phyloP scores from a whole-genome alignment of 2,797 vertebrate species.

The Zalophus californianus region DNA sequence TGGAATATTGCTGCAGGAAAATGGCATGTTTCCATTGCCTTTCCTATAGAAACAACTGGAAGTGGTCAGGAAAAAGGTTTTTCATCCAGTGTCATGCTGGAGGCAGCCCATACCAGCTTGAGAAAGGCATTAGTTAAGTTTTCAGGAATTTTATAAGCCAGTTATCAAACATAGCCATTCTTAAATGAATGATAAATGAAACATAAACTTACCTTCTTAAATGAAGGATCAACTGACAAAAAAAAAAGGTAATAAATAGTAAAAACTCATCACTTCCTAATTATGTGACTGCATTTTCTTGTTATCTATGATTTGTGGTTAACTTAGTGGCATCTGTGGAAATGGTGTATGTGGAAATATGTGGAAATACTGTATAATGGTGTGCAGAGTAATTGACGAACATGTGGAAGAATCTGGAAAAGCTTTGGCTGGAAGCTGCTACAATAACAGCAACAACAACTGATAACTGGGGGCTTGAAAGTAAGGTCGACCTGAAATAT shows the following conservation, averaged over 20 bases:
- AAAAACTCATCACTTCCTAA: not conserved
- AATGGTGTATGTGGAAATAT: not conserved
- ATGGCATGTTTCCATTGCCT: not conserved
- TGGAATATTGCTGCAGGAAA: not conserved
- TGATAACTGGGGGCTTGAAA: not conserved
- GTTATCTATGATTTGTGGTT: not conserved
- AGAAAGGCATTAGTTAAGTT: not conserved
- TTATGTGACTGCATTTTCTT: not conserved
- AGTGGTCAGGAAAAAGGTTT: not conserved
- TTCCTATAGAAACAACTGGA: not conserved
- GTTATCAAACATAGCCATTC: not conserved
- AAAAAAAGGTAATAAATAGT: not conserved
- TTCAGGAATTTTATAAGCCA: not conserved
- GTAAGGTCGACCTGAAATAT: not conserved
- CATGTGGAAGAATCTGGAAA: not conserved
- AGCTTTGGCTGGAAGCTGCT: not conserved
- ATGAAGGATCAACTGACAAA: not conserved
- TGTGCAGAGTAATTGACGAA: not conserved
- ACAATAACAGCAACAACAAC: not conserved
- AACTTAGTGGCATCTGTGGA: not conserved
- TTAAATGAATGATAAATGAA: slow-evolving; percentile 3
- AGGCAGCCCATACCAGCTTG: not conserved
- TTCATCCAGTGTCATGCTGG: not conserved
- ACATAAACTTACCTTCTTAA: not conserved
- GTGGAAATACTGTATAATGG: accelerated